Evolutionary conservation across 2,113 vertebrate species (phyloP), one percentile per base, ranked within the genome.

Genomic region (Pseudorasbora parva): DNA sequence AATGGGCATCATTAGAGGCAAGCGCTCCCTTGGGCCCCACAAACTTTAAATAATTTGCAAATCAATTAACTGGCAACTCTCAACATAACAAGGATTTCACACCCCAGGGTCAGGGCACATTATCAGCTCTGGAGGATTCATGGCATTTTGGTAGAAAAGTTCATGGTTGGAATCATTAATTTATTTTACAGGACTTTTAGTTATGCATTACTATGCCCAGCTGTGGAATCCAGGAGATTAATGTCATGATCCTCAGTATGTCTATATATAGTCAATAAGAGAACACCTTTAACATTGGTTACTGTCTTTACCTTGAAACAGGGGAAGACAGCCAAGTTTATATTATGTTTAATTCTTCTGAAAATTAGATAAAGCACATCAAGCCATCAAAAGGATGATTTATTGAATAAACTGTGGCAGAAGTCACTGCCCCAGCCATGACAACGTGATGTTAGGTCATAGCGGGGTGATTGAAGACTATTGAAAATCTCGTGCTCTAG

Each of bases 31-130:
- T 89, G 95, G 93, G 96, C 92, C 90, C 93, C 94, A 94, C 95
- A 97, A 97, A 98, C 96, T 98, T 97, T 96, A 96, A 96, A 96
- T 97, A 97, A 97, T 98, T 97, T 96, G 96, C 93, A 91, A 98
- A 97, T 97, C 97, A 97, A 98, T 98, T 98, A 98, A 97, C 95
- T 95, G 94, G 94, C 89, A 23, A 96, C 96, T 97, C 95, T 95
- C 92, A 93, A 94, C 93, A 93, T 96, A 96, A 95, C 95, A 93
- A 90, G 93, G 93, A 96, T 96, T 97, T 97, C 95, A 96, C 96
- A 96, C 96, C 95, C 91, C 75, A 86, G 94, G 95, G 96, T 96
- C 93, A 94, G 91, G 95, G 92, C 94, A 95, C 93, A 94, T 97
- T 95, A 95, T 96, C 95, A 94, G 95, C 90, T 92, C 93, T 93